A percentile compares a stretch with the other conserved stretches of the same genome.
Conservation (phyloP, 2,113 vertebrate genomes). For the Antechinus flavipes region DNA sequence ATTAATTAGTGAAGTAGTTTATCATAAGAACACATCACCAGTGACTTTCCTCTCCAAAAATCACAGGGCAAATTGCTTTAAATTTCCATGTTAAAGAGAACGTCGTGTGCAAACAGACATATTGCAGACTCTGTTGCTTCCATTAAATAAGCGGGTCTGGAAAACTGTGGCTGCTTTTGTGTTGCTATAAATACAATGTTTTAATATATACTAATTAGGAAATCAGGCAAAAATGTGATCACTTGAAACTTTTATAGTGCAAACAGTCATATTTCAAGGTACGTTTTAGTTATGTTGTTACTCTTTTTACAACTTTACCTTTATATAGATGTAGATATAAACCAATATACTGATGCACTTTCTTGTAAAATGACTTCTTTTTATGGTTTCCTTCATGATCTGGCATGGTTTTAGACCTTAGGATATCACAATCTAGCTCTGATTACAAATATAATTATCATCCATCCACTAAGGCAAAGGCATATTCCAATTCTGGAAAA, state of each 20-base stretch:
- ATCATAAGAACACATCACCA: conserved; percentile 40
- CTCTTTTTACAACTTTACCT: neutral
- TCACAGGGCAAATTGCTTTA: neutral
- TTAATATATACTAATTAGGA: conserved; percentile 42
- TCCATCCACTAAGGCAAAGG: conserved; percentile 1
- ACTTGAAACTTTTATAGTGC: conserved; percentile 22
- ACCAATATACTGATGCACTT: neutral
- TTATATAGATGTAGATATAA: neutral
- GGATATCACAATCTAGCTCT: neutral
- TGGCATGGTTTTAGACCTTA: neutral
- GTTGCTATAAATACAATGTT: conserved; percentile 10
- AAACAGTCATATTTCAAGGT: conserved; percentile 6
- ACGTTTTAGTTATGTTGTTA: conserved; percentile 17
- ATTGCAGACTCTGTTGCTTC: conserved; percentile 36
- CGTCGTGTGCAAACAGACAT: neutral
- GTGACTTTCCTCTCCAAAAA: conserved; percentile 49
- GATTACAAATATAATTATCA: neutral
- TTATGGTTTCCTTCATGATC: neutral
- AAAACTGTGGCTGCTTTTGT: conserved; percentile 13
- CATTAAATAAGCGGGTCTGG: conserved; percentile 5
- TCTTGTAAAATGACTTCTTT: neutral
- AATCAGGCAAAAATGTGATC: conserved; percentile 36
- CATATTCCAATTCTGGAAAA: conserved; percentile 13
- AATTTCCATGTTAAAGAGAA: conserved; percentile 46
- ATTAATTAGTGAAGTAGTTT: neutral